Percentiles rank a stretch among this genome's conserved stretches.
These are phyloP conservation scores for Anthoptus insignis DNA, from an alignment of 2,888 invertebrate species.

Conservation along the genomic window DNA sequence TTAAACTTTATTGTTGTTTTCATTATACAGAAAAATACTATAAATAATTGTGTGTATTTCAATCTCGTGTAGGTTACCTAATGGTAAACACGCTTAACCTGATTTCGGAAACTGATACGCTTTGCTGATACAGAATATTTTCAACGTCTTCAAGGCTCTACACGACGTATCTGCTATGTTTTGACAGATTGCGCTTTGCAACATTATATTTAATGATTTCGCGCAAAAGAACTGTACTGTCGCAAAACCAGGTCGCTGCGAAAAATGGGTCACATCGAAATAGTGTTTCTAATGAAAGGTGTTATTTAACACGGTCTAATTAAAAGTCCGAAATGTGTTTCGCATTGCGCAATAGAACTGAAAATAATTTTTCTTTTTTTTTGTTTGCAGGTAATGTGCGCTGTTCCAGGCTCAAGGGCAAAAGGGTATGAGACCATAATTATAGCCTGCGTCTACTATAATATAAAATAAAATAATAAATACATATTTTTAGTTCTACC, in stretches of 20 bases:
- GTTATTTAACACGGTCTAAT: conserved; percentile 82
- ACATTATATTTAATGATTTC: conserved; percentile 60
- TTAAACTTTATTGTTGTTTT: neutral
- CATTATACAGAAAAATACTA: neutral
- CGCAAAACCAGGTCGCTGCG: conserved; percentile 77
- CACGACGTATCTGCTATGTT: conserved; percentile 69
- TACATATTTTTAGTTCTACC: too few relatives aligned
- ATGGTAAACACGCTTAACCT: conserved; percentile 44
- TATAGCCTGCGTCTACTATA: too few relatives aligned
- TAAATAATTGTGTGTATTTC: neutral
- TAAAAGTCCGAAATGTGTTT: conserved; percentile 57
- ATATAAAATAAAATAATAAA: too few relatives aligned
- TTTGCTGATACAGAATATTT: conserved; percentile 64
- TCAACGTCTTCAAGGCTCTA: conserved; percentile 63
- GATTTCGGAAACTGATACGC: conserved; percentile 58
- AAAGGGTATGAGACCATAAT: too few relatives aligned
- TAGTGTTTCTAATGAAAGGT: conserved; percentile 69
- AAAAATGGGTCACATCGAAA: conserved; percentile 80
- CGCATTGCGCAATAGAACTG: conserved; percentile 48
- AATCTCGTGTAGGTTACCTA: conserved; percentile 31
- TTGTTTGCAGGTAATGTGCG: conserved; percentile 74
- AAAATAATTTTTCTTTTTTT: conserved; percentile 62
- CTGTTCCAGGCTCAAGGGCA: too few relatives aligned
- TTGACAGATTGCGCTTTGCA: conserved; percentile 77
- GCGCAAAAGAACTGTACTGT: conserved; percentile 70